These are phyloP conservation scores for Pachyramphus minor DNA, from an alignment of 2,113 vertebrate species.

Conservation along the genomic window DNA sequence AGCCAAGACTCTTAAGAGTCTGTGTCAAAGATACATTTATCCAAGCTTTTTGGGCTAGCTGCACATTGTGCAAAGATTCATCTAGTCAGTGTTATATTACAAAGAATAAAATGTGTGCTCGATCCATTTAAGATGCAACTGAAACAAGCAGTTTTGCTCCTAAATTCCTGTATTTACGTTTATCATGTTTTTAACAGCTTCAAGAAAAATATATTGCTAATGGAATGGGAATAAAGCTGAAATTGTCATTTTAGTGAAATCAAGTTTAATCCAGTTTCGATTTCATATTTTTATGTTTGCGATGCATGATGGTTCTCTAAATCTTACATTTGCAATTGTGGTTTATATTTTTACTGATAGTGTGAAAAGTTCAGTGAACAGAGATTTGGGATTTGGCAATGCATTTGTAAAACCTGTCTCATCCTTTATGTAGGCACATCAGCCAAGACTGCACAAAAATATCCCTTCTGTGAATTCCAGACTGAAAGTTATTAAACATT, in stretches of 20 bases:
- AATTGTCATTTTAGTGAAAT: background rate
- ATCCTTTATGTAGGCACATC: constrained; percentile 72
- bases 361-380: background rate
- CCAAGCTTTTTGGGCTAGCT: background rate
- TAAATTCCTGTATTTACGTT: background rate
- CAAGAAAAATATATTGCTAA: background rate
- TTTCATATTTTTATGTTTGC: background rate
- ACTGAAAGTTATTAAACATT: constrained; percentile 90
- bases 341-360: background rate
- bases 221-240: background rate
- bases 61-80: background rate
- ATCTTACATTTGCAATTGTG: background rate
- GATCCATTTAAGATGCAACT: background rate
- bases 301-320: background rate
- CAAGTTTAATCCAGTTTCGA: background rate
- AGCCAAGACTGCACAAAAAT: constrained; percentile 90
- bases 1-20: background rate
- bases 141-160: background rate
- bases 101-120: background rate
- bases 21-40: background rate
- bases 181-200: background rate
- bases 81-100: background rate
- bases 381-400: background rate
- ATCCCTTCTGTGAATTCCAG: constrained; percentile 87
- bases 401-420: background rate